phyloP scores from a whole-genome alignment of 2,888 invertebrate genomes.

The Drosophila silvestris region DNA sequence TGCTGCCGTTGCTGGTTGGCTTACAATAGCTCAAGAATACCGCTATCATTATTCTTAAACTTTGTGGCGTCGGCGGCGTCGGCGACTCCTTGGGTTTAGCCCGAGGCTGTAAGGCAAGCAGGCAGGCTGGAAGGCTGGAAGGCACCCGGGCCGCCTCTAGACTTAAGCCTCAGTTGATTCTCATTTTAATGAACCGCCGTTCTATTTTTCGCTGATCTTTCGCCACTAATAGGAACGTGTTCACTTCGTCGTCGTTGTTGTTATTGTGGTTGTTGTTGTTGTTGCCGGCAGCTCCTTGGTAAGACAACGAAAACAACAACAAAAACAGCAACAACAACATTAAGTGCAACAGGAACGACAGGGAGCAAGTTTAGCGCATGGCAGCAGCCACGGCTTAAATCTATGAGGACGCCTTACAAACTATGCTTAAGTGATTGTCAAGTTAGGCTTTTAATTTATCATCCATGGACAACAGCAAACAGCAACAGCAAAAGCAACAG shows the following conservation, averaged over 20 bases:
- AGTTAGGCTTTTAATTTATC: conserved; percentile 85
- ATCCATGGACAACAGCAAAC: conserved; percentile 82
- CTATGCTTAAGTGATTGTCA: conserved; percentile 85
- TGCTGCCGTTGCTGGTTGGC: conserved; percentile 49
- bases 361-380: conserved; percentile 60
- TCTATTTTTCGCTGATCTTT: conserved; percentile 84
- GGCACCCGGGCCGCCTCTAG: conserved; percentile 35
- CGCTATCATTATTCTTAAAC: conserved; percentile 83
- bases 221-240: conserved; percentile 82
- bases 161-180: conserved; percentile 64
- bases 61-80: conserved; percentile 50
- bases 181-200: conserved; percentile 84
- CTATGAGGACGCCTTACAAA: conserved; percentile 83
- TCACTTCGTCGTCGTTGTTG: conserved; percentile 62
- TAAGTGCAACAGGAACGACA: conserved; percentile 47
- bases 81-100: conserved; percentile 50
- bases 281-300: conserved; percentile 47
- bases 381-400: conserved; percentile 72
- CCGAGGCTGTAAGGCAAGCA: not conserved
- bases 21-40: conserved; percentile 84
- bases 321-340: conserved; percentile 33
- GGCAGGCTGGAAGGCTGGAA: conserved; percentile 27
- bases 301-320: conserved; percentile 58
- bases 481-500: conserved; percentile 54
- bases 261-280: conserved; percentile 25